Conservation (phyloP, 1,140 invertebrate genomes). For the Drosophila kohkoa region DNA sequence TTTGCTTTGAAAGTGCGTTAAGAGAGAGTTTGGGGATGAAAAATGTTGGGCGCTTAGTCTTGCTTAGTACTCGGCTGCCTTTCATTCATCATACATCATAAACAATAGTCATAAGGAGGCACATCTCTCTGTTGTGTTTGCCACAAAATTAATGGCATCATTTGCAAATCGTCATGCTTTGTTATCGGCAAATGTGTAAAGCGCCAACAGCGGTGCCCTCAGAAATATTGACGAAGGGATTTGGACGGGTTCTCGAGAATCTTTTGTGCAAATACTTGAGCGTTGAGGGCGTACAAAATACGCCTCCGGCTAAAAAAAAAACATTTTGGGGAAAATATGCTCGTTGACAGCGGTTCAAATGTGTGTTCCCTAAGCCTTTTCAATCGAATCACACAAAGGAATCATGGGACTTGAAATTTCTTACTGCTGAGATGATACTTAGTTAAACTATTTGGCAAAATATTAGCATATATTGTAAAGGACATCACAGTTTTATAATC, state of each 20-base stretch:
- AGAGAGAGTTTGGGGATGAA: conserved; percentile 16
- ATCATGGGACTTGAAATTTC: neutral
- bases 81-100: conserved; percentile 45
- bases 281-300: conserved; percentile 11
- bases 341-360: neutral
- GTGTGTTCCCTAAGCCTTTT: neutral
- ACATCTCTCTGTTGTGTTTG: neutral
- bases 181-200: conserved; percentile 45
- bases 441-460: neutral
- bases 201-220: conserved; percentile 31
- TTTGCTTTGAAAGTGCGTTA: conserved; percentile 26
- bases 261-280: conserved; percentile 40
- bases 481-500: conserved; percentile 15
- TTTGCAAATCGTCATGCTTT: conserved; percentile 74
- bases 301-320: conserved; percentile 54
- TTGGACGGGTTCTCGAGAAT: conserved; percentile 24
- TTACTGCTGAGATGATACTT: neutral
- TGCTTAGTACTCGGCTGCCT: conserved; percentile 14
- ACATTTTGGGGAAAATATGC: conserved; percentile 32
- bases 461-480: neutral
- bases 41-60: conserved; percentile 23
- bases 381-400: neutral
- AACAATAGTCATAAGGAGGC: conserved; percentile 42
- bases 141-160: conserved; percentile 67
- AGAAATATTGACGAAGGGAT: conserved; percentile 48